A percentile compares a stretch with the other conserved stretches of the same genome.
Conservation (phyloP, 2,797 vertebrate species). For the Danio albolineatus region DNA sequence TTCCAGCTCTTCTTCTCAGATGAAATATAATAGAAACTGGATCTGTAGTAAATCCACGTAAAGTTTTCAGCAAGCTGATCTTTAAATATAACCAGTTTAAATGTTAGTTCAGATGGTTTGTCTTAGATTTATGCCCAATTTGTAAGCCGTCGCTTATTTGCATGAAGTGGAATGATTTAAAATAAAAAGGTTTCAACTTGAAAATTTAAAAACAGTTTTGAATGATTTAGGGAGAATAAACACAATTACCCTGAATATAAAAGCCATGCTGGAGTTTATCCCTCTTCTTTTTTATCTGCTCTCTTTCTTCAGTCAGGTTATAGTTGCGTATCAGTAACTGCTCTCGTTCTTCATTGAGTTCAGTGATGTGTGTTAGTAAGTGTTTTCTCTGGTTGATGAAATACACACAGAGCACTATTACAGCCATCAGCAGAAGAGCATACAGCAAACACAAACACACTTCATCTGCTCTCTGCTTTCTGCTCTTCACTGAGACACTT, state of each 20-base stretch:
- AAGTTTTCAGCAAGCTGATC: not conserved
- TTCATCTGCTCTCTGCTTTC: not conserved
- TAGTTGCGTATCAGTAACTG: not conserved
- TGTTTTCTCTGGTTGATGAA: not conserved
- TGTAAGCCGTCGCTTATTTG: no score
- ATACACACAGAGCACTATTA: not conserved
- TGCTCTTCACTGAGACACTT: not conserved
- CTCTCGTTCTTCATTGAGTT: not conserved
- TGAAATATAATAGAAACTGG: constrained; percentile 22
- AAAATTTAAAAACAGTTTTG: no score
- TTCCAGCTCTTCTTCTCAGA: fast-evolving
- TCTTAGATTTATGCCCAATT: no score
- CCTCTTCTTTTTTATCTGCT: no score
- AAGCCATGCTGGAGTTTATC: no score
- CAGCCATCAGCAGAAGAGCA: constrained; percentile 23
- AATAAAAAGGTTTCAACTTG: no score
- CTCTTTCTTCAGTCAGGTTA: not conserved
- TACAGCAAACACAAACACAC: not conserved
- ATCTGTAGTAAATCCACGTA: not conserved
- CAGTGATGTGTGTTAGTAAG: not conserved
- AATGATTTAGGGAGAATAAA: no score
- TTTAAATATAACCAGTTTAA: not conserved
- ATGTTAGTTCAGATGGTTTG: no score
- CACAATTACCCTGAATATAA: no score
- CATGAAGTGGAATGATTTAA: no score